Evolutionary conservation across 2,888 invertebrate genomes (phyloP), one percentile per base, ranked within the genome.

Genomic region (Physocephala rufipes): DNA sequence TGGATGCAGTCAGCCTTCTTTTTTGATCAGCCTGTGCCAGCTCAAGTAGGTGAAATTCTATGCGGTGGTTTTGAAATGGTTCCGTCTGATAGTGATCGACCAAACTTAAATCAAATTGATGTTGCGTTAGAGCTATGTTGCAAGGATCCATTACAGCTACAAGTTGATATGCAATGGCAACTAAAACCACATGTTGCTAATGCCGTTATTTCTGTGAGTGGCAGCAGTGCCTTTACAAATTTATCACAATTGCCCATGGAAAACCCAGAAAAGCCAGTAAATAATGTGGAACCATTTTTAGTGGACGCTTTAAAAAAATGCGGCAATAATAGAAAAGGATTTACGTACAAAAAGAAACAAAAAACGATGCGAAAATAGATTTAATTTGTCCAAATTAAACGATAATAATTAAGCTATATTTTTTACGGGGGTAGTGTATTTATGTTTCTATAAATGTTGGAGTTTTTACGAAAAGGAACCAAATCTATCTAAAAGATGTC

Each of bases 1-100:
- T 99, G 99, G 99, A 98, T 98, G 87, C 83, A 83, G 58, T 93
- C 93, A 2, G 97, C 99, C 68, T 97, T 99, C 88, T 99, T 99
- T 86, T 92, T 98, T 79, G 93, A 96, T 82, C 95, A 97, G 78
- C 95, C 95, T 80, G 90, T 99, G 88, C 95, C 97, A 0, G 95
- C 88, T 0, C 96, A 95, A 84, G 93, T 94, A 78, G 91, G 91
- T 63, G 97, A 99, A 30, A 49, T 74, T 2, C 73, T 74, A 30
- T 78, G 76, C 58, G 77, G 78, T 0, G 78, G 78, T 21, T 76
- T 78, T 30, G 77, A 78, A 75, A 76, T 78, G 71, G 36, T 28
- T 30, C 65, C 71, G 0, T 21, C 64, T 1, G 63, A 69, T n/a
- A 13, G 47, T 9, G 24, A 64, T 1, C 53, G 59, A n/a, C 67